Percentiles rank a stretch among this genome's conserved stretches.
These are phyloP conservation scores for Scaeva pyrastri DNA, from an alignment of 2,888 invertebrate species.

Conservation along the genomic window DNA sequence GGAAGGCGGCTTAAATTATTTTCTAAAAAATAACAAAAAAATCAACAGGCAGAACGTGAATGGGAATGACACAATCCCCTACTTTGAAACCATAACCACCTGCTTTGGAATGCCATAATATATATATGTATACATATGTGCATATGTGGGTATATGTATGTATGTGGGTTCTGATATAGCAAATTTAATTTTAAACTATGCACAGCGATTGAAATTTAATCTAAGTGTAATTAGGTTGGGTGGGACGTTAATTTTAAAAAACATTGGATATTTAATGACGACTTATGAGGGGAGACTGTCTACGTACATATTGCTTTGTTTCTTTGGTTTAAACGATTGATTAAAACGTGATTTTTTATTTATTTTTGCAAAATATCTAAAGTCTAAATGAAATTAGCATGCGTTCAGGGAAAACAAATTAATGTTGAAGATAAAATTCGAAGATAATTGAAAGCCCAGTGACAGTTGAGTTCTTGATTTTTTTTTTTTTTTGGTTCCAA, in stretches of 20 bases:
- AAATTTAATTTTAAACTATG: conserved; percentile 11
- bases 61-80: conserved; percentile 29
- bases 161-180: not conserved
- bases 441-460: not conserved
- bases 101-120: conserved; percentile 15
- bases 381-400: too few relatives aligned
- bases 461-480: not conserved
- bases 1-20: conserved; percentile 55
- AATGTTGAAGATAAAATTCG: not conserved
- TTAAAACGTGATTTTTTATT: conserved; percentile 30
- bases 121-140: too few relatives aligned
- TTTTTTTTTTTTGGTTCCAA: not conserved
- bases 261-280: not conserved
- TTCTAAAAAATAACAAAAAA: conserved; percentile 40
- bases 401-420: not conserved
- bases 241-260: conserved; percentile 7
- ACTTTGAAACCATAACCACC: conserved; percentile 31
- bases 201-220: conserved; percentile 37
- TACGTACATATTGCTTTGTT: not conserved
- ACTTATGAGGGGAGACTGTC: not conserved
- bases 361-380: not conserved
- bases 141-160: not conserved
- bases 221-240: conserved; percentile 30
- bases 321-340: not conserved
- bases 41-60: conserved; percentile 45